A percentile compares a stretch with the other conserved stretches of the same genome.
These are phyloP conservation scores for Leptopilina syphax DNA, from an alignment of 2,888 invertebrate species.

Conservation along the genomic window DNA sequence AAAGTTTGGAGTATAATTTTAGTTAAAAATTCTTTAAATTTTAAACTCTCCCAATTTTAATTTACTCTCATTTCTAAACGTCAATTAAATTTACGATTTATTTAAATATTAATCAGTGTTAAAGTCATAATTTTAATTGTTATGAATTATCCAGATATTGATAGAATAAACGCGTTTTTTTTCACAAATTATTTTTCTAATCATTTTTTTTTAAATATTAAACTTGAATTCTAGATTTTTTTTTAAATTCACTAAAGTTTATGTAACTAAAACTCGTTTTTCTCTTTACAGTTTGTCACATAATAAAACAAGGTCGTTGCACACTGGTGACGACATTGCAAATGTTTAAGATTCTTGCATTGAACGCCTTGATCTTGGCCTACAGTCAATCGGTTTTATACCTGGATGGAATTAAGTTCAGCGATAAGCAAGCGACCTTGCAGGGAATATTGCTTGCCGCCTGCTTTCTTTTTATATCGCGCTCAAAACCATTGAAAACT, in stretches of 20 bases:
- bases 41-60: too few species aligned
- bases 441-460: constrained; percentile 97
- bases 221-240: too few species aligned
- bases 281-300: constrained; percentile 92
- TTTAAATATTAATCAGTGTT: too few species aligned
- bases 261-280: background rate
- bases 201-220: too few species aligned
- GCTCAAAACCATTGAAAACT: constrained; percentile 97
- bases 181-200: too few species aligned
- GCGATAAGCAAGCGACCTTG: constrained; percentile 97
- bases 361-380: constrained; percentile 97
- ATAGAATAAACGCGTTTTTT: too few species aligned
- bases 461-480: constrained; percentile 98
- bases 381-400: constrained; percentile 99
- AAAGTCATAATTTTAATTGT: too few species aligned
- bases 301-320: constrained; percentile 99
- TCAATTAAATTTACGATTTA: too few species aligned
- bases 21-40: too few species aligned
- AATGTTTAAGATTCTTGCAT: constrained; percentile 99
- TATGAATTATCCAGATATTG: too few species aligned
- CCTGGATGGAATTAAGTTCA: constrained; percentile 97
- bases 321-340: constrained; percentile 99
- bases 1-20: too few species aligned
- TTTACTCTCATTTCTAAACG: too few species aligned
- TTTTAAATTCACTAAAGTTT: background rate